Base-by-base conservation (phyloP, 1,140 invertebrate species). In the Stegodyphus dumicola region DNA sequence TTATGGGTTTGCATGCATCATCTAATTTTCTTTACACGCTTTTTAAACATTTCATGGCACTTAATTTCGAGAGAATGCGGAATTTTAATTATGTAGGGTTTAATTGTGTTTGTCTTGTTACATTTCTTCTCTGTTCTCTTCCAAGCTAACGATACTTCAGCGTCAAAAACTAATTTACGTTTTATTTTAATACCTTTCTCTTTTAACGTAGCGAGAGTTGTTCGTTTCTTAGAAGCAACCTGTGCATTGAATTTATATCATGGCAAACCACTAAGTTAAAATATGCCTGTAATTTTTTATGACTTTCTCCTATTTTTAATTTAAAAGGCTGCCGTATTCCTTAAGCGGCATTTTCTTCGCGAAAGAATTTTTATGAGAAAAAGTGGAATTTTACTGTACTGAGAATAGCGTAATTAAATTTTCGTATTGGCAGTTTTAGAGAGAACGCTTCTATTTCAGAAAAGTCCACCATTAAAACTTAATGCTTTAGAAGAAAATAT, bases 141-240 rank as follows among this genome's bases (percentile, higher is more conserved):
- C 33, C 33, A 1, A 33, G 33, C 33, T 33, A 33, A 33, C 33
- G 33, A 33, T 33, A 33, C 33, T 33, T 33, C 33, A 33, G 33
- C 33, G 33, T 33, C 33, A 75, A 75, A 75, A 75, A 75, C n/a
- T 56, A 75, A 75, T 75, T 75, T 75, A 75, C 73, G 56, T 75
- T 75, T 18, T 13, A 18, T 48, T 56, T 75, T 75, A 75, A 54
- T 75, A 75, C 53, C 56, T 33, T 54, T 75, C 73, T 54, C 73
- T 33, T 33, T 33, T 33, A 33, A 33, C 33, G 1, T 33, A 33
- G 33, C 33, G 4, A n/a, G 53, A 75, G 56, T 54, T 53, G 73
- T 48, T 75, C 73, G 56, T 75, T 75, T 75, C 13, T n/a, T 17
- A 17, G 53, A 33, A 33, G 75, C 51, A 56, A 77, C 75, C 48